phyloP scores from a whole-genome alignment of 1,140 invertebrate genomes.

The Drepana arcuata region DNA sequence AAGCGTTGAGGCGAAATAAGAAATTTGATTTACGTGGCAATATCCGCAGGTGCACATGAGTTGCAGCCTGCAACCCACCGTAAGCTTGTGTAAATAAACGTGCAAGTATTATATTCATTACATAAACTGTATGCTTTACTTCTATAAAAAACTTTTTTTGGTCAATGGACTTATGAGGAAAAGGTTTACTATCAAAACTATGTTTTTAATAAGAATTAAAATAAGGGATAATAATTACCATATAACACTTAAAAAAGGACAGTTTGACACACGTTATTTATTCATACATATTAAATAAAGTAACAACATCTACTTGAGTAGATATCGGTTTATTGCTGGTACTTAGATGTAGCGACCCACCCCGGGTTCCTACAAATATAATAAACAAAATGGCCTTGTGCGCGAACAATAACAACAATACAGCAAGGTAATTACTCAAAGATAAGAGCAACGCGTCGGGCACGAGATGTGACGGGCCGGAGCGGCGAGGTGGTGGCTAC shows the following conservation, averaged over 20 bases:
- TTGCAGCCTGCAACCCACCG: constrained; percentile 29
- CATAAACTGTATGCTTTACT: no score
- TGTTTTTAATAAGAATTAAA: constrained; percentile 33
- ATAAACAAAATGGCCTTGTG: constrained; percentile 12
- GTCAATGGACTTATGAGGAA: no score
- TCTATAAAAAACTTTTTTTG: no score
- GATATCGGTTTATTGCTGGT: no score
- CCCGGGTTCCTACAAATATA: no score
- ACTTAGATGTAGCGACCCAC: no score
- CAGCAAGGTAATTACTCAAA: constrained; percentile 47
- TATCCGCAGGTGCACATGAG: constrained; percentile 59
- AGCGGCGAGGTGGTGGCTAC: constrained; percentile 7
- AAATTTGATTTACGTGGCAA: constrained; percentile 64
- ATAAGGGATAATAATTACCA: constrained; percentile 11
- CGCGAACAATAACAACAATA: constrained; percentile 36
- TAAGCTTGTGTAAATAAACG: constrained; percentile 11
- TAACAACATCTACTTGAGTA: no score
- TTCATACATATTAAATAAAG: no score
- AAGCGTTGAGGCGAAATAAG: constrained; percentile 54
- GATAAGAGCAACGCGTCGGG: constrained; percentile 45
- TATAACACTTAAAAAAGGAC: no score
- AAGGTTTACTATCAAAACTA: constrained; percentile 16
- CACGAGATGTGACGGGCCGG: constrained; percentile 22
- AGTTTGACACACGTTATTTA: no score
- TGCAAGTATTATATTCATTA: constrained; percentile 24